Evolutionary conservation across 2,113 vertebrate species (phyloP).

Genomic region (Natator depressus): DNA sequence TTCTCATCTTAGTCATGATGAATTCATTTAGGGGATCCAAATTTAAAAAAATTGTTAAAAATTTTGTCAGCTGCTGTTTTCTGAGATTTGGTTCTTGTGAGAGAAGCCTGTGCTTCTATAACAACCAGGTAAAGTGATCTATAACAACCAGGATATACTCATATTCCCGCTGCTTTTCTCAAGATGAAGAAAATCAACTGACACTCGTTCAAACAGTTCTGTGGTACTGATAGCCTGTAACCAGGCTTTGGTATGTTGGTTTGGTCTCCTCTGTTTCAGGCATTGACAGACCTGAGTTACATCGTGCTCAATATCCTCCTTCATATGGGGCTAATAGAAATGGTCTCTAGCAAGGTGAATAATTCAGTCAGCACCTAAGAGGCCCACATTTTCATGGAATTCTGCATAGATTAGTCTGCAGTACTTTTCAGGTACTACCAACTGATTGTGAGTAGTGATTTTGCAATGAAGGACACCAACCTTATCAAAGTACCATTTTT

Average conservation of each 20-base stretch:
- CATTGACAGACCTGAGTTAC: too few relatives aligned
- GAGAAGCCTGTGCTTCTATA: neutral
- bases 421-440: neutral
- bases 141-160: neutral
- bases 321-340: neutral
- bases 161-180: neutral
- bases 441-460: neutral
- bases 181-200: too few relatives aligned
- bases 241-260: too few relatives aligned
- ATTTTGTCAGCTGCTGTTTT: neutral
- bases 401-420: neutral
- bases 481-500: neutral
- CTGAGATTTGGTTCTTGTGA: neutral
- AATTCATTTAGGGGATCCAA: neutral
- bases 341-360: neutral
- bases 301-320: neutral
- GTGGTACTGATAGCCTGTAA: too few relatives aligned
- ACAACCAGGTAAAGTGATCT: neutral
- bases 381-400: neutral
- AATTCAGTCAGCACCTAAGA: neutral
- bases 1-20: neutral
- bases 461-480: neutral
- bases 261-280: too few relatives aligned
- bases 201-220: too few relatives aligned
- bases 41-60: neutral